Percentiles rank a stretch among this genome's conserved stretches.
phyloP scores from a whole-genome alignment of 2,888 invertebrate species.

The Fragum fragum region DNA sequence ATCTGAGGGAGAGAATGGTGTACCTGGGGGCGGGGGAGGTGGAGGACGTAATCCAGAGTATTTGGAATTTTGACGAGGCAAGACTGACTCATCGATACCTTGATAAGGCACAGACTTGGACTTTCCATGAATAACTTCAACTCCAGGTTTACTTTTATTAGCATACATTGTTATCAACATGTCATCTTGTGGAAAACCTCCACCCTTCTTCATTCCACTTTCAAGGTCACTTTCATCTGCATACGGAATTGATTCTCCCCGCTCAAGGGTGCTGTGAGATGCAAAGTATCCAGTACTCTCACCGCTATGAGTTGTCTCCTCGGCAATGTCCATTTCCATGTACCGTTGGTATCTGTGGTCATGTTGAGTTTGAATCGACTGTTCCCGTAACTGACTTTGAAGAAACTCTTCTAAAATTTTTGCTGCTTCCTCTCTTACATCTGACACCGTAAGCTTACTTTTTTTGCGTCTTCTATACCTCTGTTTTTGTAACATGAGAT shows the following conservation, averaged over 20 bases:
- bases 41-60: constrained; percentile 35
- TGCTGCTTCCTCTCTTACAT: constrained; percentile 74
- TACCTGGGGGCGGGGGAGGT: constrained; percentile 64
- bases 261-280: constrained; percentile 38
- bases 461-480: constrained; percentile 25
- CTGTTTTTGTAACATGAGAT: constrained; percentile 38
- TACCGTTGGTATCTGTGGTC: constrained; percentile 52
- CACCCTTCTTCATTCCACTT: constrained; percentile 45
- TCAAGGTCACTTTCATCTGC: constrained; percentile 68
- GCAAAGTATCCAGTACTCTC: constrained; percentile 39
- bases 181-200: constrained; percentile 59
- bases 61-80: constrained; percentile 11
- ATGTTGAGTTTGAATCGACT: constrained; percentile 45
- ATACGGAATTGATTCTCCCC: constrained; percentile 68
- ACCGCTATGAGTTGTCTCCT: constrained; percentile 58
- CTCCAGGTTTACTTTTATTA: constrained; percentile 9
- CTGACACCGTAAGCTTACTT: constrained; percentile 59
- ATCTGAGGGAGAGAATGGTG: constrained; percentile 57
- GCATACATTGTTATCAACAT: constrained; percentile 6
- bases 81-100: constrained; percentile 12
- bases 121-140: constrained; percentile 51
- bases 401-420: constrained; percentile 79
- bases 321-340: constrained; percentile 51
- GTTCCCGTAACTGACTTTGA: constrained; percentile 61
- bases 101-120: constrained; percentile 60